Conservation (phyloP, 37 sponge, comb jelly and placozoan species). For the Geodia barretti region DNA sequence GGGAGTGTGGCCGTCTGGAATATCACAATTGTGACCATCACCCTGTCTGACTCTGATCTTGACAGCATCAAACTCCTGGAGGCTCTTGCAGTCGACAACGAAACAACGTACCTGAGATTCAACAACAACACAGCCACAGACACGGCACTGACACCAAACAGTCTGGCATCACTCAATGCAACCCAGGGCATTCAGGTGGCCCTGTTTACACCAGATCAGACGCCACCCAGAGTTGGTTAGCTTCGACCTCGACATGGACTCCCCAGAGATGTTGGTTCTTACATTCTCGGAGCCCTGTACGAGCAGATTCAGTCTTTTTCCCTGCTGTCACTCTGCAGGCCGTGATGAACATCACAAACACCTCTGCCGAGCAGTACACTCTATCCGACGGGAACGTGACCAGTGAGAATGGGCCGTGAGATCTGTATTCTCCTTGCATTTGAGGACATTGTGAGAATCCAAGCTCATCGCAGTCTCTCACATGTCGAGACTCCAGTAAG, state of each 20-base stretch:
- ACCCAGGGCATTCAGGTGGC: slow-evolving; percentile 46
- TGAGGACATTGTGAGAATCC: slow-evolving; percentile 73
- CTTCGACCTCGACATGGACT: slow-evolving; percentile 74
- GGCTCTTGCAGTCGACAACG: slow-evolving; percentile 41
- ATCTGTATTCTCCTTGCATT: slow-evolving; percentile 56
- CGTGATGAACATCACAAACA: slow-evolving; percentile 5
- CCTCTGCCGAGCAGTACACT: slow-evolving; percentile 38
- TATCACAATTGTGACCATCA: slow-evolving; percentile 56
- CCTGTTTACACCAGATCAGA: slow-evolving; percentile 75
- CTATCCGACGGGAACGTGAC: slow-evolving; percentile 64
- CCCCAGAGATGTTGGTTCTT: slow-evolving; percentile 39
- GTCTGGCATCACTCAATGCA: slow-evolving; percentile 47
- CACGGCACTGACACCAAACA: slow-evolving; percentile 34
- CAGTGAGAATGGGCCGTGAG: slow-evolving; percentile 34
- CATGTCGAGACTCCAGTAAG: neutral
- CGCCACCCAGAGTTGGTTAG: slow-evolving; percentile 55
- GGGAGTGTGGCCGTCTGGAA: slow-evolving; percentile 23
- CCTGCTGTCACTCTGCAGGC: slow-evolving; percentile 72
- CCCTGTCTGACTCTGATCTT: slow-evolving; percentile 50
- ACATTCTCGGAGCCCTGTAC: slow-evolving; percentile 86
- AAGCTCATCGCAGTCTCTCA: slow-evolving; percentile 49
- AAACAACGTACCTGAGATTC: slow-evolving; percentile 73
- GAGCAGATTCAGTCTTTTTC: slow-evolving; percentile 28
- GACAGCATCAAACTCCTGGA: slow-evolving; percentile 69
- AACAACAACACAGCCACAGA: slow-evolving; percentile 47